Evolutionary conservation across 2,797 vertebrate species (phyloP), one percentile per base, ranked within the genome.

Genomic region (Lagorchestes hirsutus): DNA sequence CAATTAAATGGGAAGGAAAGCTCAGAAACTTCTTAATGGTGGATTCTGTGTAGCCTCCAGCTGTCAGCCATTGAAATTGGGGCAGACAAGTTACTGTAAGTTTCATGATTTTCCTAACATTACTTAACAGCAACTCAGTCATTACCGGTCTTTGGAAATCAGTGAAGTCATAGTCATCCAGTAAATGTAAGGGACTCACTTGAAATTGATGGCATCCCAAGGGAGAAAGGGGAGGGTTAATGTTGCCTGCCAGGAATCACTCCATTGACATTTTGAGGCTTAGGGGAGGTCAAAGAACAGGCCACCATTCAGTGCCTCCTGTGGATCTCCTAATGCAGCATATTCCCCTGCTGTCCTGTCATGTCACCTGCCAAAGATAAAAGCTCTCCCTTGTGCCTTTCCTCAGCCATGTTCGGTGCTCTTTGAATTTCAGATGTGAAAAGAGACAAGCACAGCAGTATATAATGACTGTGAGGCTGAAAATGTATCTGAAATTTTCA

Each of bases 31-130:
- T 67, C 24, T 16, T 46, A 67, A 4, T 16, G 59, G 22, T 58
- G 12, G 13, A n/a, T 11, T 95, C 59, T 90, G 8, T 87, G 56
- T 46, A 91, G 59, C 22, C 31, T 59, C 24, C 9, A 90, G 52
- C 2, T 93, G 90, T 92, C 0, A 11, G 14, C 58, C 27, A 54
- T 92, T 91, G 50, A 46, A 93, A 74, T 93, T 52, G 46, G 57
- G 91, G 28, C 5, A 55, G 0, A 18, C 34, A 50, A 34, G 28
- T 40, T 46, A 56, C 24, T 55, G 28, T 40, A n/a, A 27, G 1
- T 52, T 91, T 9, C 29, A 54, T n/a, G 54, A 91, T 90, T 90
- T 93, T 95, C 46, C 96, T n/a, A 96, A 94, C 93, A 94, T 4
- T 54, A 67, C 50, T 91, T 92, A 74, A 91, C 54, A 96, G 62